phyloP scores from a whole-genome alignment of 2,888 invertebrate genomes.

The Lasioglossum villosulum region DNA sequence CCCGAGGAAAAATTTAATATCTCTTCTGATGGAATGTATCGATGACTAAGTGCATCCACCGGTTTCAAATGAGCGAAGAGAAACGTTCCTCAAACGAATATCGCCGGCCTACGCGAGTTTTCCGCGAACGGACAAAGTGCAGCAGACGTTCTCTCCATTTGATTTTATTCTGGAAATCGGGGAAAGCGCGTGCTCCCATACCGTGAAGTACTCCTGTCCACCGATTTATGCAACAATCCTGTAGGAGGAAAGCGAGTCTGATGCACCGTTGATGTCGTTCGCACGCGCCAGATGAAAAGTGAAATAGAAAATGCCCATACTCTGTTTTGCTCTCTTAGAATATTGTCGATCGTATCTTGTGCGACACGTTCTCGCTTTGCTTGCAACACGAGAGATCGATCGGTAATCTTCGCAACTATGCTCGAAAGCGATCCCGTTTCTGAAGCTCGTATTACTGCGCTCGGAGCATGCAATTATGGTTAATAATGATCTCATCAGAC shows the following conservation, averaged over 20 bases:
- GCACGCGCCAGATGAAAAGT: conserved; percentile 17
- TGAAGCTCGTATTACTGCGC: not conserved
- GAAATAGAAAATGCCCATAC: conserved; percentile 31
- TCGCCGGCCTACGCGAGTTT: not conserved
- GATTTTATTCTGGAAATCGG: conserved; percentile 62
- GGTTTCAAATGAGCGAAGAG: conserved; percentile 5
- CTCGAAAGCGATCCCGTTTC: not conserved
- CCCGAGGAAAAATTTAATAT: conserved; percentile 4
- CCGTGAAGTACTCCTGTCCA: not conserved
- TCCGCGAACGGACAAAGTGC: not conserved
- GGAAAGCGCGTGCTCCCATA: conserved; percentile 47
- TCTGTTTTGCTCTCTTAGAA: not conserved
- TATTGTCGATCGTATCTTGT: conserved; percentile 3
- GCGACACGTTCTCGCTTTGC: not conserved
- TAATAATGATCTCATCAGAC: not conserved
- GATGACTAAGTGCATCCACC: not conserved
- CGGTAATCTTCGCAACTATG: not conserved
- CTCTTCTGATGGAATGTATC: conserved; percentile 10
- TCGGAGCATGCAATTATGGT: not conserved
- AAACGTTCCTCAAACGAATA: not conserved
- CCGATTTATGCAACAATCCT: conserved; percentile 46
- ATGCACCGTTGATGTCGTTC: conserved; percentile 26
- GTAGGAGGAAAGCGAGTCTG: conserved; percentile 42
- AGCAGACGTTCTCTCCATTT: conserved; percentile 16
- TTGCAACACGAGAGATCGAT: not conserved